Percentiles rank a stretch among this genome's conserved stretches.
phyloP scores from a whole-genome alignment of 2,113 vertebrate genomes.

The Eretmochelys imbricata region DNA sequence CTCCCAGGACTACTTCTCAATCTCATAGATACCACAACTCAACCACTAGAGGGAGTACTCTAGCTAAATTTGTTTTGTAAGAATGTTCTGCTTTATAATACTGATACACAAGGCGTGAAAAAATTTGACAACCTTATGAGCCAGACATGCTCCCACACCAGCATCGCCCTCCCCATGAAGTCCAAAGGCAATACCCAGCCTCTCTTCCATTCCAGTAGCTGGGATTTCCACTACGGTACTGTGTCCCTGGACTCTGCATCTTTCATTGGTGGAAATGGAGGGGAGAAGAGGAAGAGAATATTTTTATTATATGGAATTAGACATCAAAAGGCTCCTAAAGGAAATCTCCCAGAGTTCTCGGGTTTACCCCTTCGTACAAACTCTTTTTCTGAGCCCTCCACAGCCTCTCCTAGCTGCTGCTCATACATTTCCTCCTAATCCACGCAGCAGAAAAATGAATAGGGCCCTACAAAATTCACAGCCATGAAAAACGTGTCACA shows the following conservation, averaged over 20 bases:
- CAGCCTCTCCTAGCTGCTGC: neutral
- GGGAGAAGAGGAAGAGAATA: fast-evolving
- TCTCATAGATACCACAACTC: fast-evolving
- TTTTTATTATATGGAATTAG: neutral
- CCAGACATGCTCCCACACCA: neutral
- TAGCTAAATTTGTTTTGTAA: neutral
- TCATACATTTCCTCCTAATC: neutral
- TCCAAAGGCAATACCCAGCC: fast-evolving
- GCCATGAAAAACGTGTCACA: no score
- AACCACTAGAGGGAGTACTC: constrained; percentile 46
- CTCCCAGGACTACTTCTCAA: fast-evolving
- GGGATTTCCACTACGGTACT: neutral
- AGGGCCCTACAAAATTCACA: no score
- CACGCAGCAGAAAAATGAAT: neutral
- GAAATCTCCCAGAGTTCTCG: neutral
- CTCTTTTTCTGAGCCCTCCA: neutral
- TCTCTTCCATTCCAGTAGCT: neutral
- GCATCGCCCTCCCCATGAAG: neutral
- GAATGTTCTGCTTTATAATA: fast-evolving
- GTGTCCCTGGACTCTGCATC: neutral
- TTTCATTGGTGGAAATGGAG: fast-evolving
- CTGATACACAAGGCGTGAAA: neutral
- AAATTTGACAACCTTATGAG: neutral
- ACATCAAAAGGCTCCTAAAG: neutral
- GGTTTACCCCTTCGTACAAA: neutral